Evolutionary conservation across 2,797 vertebrate genomes (phyloP), one percentile per base, ranked within the genome.

Genomic region (Sebastes iracundus): DNA sequence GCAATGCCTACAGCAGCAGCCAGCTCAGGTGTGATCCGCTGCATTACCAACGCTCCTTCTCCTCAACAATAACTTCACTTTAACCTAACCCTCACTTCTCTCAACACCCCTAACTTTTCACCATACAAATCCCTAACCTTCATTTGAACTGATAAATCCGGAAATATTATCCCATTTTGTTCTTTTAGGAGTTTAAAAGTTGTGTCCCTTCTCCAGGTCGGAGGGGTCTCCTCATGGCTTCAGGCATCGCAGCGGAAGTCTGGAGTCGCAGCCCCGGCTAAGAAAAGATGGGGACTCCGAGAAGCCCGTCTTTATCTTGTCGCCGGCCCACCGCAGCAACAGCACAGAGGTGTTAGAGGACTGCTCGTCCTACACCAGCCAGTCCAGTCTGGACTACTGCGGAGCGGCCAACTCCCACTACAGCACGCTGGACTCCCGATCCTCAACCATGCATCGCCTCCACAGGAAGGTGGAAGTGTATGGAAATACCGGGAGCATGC

Each of bases 1-100:
- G 98, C 74, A 99, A 98, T 0, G 97, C 98, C 90, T 98, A 98
- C 96, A 99, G 98, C 93, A 99, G 97, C 96, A 98, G 95, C 94
- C 97, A 99, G 91, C 93, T 99, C 84, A 97, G 97, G 98, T 99
- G 94, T 97, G 93, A 84, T 46, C 33, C 49, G 53, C 32, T 62
- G 72, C 88, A 67, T 7, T 75, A 2, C 25, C 20, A 76, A 52
- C 49, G 38, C 46, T 56, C 58, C 32, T 58, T 74, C 32, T 74
- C 53, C 56, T 20, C 9, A 55, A 42, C 35, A 52, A 52, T 52
- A 52, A 42, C 12, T 64, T 60, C 49, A 25, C 52, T 59, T 32
- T 12, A 75, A 30, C 42, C 49, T 16, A 64, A 77, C 27, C 77
- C 80, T 59, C 61, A 32, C 59, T 73, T 66, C 32, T 80, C 4